Base-by-base conservation (phyloP, 2,888 invertebrate species). In the Rhagium mordax region DNA sequence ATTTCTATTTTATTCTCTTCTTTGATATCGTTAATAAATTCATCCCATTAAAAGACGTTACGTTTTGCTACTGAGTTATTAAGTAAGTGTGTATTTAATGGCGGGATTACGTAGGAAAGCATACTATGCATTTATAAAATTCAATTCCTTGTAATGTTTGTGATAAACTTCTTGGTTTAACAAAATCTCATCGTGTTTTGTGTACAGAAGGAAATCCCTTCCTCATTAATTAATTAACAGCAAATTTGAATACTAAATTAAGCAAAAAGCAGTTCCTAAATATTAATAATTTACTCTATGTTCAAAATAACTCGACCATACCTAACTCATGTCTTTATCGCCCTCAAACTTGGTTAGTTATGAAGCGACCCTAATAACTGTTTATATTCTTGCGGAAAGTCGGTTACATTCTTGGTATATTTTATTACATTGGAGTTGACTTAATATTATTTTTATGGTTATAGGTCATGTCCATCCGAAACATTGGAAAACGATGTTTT, bases 181-280 rank as follows among this genome's bases (percentile, higher is more conserved):
- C 10, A 13, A 41, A 41, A n/a, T n/a, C 5, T 41, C n/a, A 3
- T n/a, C n/a, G 3, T 41, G n/a, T 41, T 41, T 41, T n/a, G n/a
- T 41, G n/a, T n/a, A 41, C 13, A 41, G n/a, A n/a, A 13, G 5
- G 13, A 1, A 41, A 41, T 41, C n/a, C 13, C 3, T 59, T 59
- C 20, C 59, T 33, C 10, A 55, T 59, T 33, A 59, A 59, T 59
- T 33, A 59, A 59, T 59, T 59, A 59, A 29, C 18, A 16, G 18
- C 29, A 20, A 18, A 7, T 57, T 27, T 59, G 59, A 59, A 59
- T 59, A 59, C 33, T 59, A 33, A 59, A 59, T 59, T 16, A 29
- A 18, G 57, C 57, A 59, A 59, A 59, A 59, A 59, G 29, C 16
- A 29, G 16, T 16, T 20, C n/a, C 29, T 59, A 29, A 29, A 41